These are phyloP conservation scores for Halcyon leucocephala DNA, from an alignment of 2,797 vertebrate genomes.

Conservation along the genomic window DNA sequence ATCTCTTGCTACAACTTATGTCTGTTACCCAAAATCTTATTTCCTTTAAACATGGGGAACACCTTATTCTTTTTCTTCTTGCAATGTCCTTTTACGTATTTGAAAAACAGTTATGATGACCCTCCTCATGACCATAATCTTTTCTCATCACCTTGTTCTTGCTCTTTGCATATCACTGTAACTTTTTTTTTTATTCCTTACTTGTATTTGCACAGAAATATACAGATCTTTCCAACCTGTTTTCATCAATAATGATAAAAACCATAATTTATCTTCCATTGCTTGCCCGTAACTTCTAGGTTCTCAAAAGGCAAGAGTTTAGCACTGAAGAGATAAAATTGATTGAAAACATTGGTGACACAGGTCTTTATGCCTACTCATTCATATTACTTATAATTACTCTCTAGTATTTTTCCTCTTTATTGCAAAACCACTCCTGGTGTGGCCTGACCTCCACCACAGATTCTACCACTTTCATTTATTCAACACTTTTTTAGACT, in stretches of 20 bases:
- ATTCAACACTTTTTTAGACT: neutral
- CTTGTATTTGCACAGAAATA: neutral
- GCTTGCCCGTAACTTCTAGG: neutral
- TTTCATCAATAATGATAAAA: neutral
- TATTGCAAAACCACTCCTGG: neutral
- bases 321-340: neutral
- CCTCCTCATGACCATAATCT: neutral
- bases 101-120: neutral
- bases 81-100: neutral
- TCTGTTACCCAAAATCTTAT: neutral
- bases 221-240: neutral
- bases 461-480: neutral
- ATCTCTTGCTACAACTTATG: neutral
- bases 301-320: neutral
- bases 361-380: neutral
- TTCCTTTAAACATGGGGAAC: neutral
- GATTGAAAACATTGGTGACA: neutral
- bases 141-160: neutral
- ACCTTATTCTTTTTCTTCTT: neutral
- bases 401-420: neutral
- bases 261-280: neutral
- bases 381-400: neutral
- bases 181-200: neutral
- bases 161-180: rapidly evolving
- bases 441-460: neutral